Base-by-base conservation (phyloP, 2,113 vertebrate genomes). In the Pogonocichla stellata region DNA sequence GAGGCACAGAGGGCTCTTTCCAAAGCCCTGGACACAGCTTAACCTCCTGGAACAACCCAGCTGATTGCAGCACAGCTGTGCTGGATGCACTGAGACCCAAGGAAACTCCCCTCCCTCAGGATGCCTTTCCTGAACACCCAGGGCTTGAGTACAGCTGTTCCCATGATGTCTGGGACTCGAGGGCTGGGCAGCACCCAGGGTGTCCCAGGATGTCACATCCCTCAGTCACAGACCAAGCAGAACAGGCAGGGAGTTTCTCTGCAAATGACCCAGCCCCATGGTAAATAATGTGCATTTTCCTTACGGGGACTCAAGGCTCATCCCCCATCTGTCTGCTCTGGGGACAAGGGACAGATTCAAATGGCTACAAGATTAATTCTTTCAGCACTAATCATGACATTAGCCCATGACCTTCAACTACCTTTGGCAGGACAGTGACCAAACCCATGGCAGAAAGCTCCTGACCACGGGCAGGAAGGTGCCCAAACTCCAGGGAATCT, bases 1-100 rank as follows among this genome's bases (percentile, higher is more conserved):
- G 48, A 28, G 36, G 72, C 45, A 64, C 29, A 36, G 26, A 34
- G 45, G 11, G 22, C 79, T 72, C n/a, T 25, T 72, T 4, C 90
- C 71, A 36, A 69, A 85, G 65, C 53, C 48, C 57, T 51, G 78
- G 70, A 10, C 14, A 24, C 4, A 53, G 43, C 54, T 34, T 2
- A 1, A 31, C 2, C 72, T 34, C 53, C 60, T 19, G 40, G 8
- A 73, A 51, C 14, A n/a, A 10, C 7, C 28, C 22, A 33, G 33
- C 15, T 47, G 36, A n/a, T 34, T 24, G 23, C 78, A 75, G 75
- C 70, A 14, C 0, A 7, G 14, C 22, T 40, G 29, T 10, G 24
- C 26, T 0, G 6, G 34, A 28, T 0, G 2, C 51, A 6, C n/a
- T 1, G 1, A 64, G 73, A 51, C 18, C 50, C 36, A 20, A n/a